Base-by-base conservation (phyloP, 2,888 invertebrate genomes). In the Boloria euphrosyne region DNA sequence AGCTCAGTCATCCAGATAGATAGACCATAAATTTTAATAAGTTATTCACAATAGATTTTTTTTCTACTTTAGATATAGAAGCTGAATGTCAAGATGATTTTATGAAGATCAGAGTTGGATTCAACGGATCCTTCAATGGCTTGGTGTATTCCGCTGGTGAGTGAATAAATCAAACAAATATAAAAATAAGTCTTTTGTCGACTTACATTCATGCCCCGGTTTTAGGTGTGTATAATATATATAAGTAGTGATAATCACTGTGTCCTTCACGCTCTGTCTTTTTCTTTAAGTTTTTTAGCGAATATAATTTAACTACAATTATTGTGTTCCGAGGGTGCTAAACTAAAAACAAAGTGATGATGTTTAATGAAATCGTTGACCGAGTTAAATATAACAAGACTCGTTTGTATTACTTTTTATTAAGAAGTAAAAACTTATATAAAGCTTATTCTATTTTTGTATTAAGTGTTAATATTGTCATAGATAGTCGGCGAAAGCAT, bases 1-100 rank as follows among this genome's bases (percentile, higher is more conserved):
- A 22, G 22, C 1, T 22, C 22, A 22, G 22, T 22, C 22, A 22
- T 22, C 22, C 22, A 22, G 2, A 22, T 22, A 22, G 2, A 22
- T n/a, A n/a, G n/a, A 22, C 22, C 3, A 22, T 22, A 22, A 2
- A 3, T 3, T 22, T 22, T 22, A 22, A 22, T 22, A 38, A 55
- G 17, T 31, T 16, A 22, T 55, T 54, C 18, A 6, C 27, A 22
- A 5, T 31, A 22, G 13, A 1, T 31, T 46, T 22, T 47, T 65
- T 60, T 22, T 60, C 50, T 54, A 52, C 60, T 10, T 73, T 93
- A 98, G 98, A 98, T 91, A 97, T 98, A 77, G 97, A 98, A 89
- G 98, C 98, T 0, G 98, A 98, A 85, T 98, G 98, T 78, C 98
- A 98, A 86, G 98, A 98, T 81, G 98, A 98, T 86, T 97, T 97